Percentiles rank a stretch among this genome's conserved stretches.
These are phyloP conservation scores for Labeo catla DNA, from an alignment of 2,113 vertebrate genomes.

Conservation along the genomic window DNA sequence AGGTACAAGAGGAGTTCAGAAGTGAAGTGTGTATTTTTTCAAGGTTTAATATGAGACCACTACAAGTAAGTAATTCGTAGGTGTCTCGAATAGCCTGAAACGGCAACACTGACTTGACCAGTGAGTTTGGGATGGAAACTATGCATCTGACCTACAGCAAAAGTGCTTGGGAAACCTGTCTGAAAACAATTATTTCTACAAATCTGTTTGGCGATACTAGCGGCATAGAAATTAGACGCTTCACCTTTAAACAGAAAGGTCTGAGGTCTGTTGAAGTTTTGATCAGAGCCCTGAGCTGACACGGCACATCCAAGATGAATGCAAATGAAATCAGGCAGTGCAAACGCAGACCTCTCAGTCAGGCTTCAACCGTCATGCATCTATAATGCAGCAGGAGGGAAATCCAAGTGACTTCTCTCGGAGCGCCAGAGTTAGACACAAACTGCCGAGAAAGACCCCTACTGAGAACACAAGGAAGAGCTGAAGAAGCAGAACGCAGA, in stretches of 20 bases:
- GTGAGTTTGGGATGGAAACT: neutral
- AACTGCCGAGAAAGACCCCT: neutral
- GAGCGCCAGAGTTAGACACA: neutral
- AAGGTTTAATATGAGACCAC: neutral
- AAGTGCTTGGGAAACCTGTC: neutral
- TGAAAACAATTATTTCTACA: neutral
- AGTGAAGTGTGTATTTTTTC: neutral
- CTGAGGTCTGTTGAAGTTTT: slow-evolving; percentile 54
- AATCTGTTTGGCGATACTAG: neutral
- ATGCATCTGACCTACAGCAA: neutral
- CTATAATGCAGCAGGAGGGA: slow-evolving; percentile 61
- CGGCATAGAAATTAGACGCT: neutral
- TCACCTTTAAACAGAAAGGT: slow-evolving; percentile 15
- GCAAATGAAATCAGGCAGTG: slow-evolving; percentile 58
- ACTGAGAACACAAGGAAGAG: neutral
- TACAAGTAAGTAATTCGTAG: neutral
- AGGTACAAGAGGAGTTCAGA: neutral
- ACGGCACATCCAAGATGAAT: slow-evolving; percentile 57
- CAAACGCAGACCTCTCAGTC: slow-evolving; percentile 22
- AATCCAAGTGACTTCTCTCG: slow-evolving; percentile 42
- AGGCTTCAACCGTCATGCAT: slow-evolving; percentile 52
- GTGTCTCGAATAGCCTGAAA: neutral
- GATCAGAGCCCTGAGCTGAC: slow-evolving; percentile 63
- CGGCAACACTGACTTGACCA: neutral
- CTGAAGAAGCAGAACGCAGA: neutral